Evolutionary conservation across 1,140 invertebrate genomes (phyloP).

Genomic region (Apocrypta bakeri): DNA sequence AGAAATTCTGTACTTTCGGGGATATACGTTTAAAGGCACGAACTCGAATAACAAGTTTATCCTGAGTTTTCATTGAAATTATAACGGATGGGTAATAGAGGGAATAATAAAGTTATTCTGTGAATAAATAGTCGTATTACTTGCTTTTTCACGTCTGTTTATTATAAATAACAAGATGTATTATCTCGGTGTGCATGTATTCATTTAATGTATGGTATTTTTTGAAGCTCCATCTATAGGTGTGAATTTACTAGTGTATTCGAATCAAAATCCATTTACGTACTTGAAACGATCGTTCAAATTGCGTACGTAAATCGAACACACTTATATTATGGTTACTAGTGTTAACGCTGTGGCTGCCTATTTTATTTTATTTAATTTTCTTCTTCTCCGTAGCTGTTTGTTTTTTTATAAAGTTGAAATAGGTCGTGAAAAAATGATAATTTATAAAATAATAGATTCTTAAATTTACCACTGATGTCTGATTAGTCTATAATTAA

Average conservation of each 20-base stretch:
- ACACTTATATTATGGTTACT: slow-evolving; percentile 16
- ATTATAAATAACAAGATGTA: slow-evolving; percentile 75
- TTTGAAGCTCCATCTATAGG: slow-evolving; percentile 58
- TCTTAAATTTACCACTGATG: background rate
- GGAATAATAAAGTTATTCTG: too few relatives aligned
- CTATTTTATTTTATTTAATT: slow-evolving; percentile 53
- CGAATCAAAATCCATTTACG: slow-evolving; percentile 66
- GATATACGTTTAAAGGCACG: too few relatives aligned
- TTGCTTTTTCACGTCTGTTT: slow-evolving; percentile 63
- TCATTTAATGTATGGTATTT: slow-evolving; percentile 60
- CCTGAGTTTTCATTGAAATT: too few relatives aligned
- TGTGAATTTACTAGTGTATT: slow-evolving; percentile 58
- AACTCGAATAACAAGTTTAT: too few relatives aligned
- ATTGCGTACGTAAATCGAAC: slow-evolving; percentile 42
- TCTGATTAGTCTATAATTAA: background rate
- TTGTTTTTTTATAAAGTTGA: slow-evolving; percentile 15
- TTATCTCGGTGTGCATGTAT: slow-evolving; percentile 71
- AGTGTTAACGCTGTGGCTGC: slow-evolving; percentile 45
- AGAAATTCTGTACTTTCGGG: too few relatives aligned
- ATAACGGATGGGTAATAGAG: too few relatives aligned
- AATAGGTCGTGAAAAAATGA: background rate
- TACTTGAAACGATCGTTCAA: slow-evolving; percentile 30
- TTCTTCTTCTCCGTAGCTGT: slow-evolving; percentile 38
- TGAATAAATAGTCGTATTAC: background rate
- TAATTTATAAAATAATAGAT: background rate